Base-by-base conservation (phyloP, 2,888 invertebrate genomes). In the Onchidella celtica region DNA sequence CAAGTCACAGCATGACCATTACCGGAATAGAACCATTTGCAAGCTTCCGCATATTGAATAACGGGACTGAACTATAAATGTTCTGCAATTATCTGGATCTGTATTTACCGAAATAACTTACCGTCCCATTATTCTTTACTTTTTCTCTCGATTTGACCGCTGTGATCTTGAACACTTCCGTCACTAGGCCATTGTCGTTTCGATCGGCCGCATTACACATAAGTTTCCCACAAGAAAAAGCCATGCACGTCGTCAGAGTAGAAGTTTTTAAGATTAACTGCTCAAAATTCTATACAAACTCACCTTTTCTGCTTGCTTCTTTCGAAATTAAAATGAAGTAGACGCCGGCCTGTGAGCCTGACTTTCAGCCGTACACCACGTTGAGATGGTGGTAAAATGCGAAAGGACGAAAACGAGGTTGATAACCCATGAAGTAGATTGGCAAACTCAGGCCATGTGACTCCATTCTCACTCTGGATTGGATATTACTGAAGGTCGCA, bases 131-230 rank as follows among this genome's bases (percentile, higher is more conserved):
- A n/a, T n/a, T n/a, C n/a, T n/a, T n/a, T n/a, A n/a, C n/a, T n/a
- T n/a, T n/a, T n/a, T n/a, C n/a, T n/a, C n/a, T n/a, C n/a, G 21
- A 40, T 80, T 80, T 80, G 81, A 81, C 81, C 81, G 68, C 36
- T 40, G 75, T 81, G 81, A 81, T n/a, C 81, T 81, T 81, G 81
- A 81, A 27, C 6, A 80, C 36, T 55, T 80, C 66, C 68, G 66
- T 57, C 73, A 75, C n/a, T n/a, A n/a, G n/a, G n/a, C n/a, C n/a
- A n/a, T n/a, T n/a, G n/a, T n/a, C n/a, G n/a, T n/a, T n/a, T n/a
- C n/a, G n/a, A n/a, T n/a, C n/a, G n/a, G n/a, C n/a, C n/a, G n/a
- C n/a, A n/a, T n/a, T n/a, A n/a, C n/a, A n/a, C n/a, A n/a, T n/a
- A n/a, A n/a, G n/a, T n/a, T n/a, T n/a, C n/a, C n/a, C n/a, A n/a